A percentile compares a stretch with the other conserved stretches of the same genome.
These are phyloP conservation scores for Lampris incognitus DNA, from an alignment of 2,113 vertebrate genomes.

Conservation along the genomic window DNA sequence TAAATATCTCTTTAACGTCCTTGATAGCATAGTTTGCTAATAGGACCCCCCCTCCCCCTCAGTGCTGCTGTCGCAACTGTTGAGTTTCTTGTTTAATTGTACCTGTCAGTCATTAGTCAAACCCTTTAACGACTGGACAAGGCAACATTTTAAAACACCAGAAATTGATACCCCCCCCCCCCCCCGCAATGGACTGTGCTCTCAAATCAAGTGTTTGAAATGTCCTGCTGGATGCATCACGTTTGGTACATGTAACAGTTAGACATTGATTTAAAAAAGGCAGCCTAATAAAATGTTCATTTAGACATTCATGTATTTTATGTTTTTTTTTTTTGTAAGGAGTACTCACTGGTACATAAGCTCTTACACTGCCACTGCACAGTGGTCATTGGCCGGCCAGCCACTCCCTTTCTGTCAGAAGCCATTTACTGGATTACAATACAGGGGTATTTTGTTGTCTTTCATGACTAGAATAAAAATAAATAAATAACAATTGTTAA, in stretches of 20 bases:
- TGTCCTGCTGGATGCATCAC: not conserved
- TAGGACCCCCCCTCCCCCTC: constrained; percentile 14
- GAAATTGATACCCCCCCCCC: not conserved
- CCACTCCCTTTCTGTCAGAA: constrained; percentile 69
- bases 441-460: constrained; percentile 22
- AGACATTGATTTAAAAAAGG: constrained; percentile 6
- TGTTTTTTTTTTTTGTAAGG: constrained; percentile 37
- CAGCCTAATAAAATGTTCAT: not conserved
- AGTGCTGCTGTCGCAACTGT: constrained; percentile 10
- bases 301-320: too few species aligned
- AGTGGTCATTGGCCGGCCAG: constrained; percentile 60
- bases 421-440: constrained; percentile 37
- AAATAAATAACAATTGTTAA: not conserved
- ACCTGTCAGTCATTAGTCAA: constrained; percentile 16
- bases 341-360: constrained; percentile 45
- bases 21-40: constrained; percentile 34
- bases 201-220: constrained; percentile 33
- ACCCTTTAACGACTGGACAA: not conserved
- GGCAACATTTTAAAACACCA: not conserved
- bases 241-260: constrained; percentile 17
- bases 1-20: constrained; percentile 36
- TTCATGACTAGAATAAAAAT: not conserved
- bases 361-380: constrained; percentile 44
- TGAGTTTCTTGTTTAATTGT: constrained; percentile 14
- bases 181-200: constrained; percentile 20